A percentile compares a stretch with the other conserved stretches of the same genome.
Conservation (phyloP, 2,113 vertebrate genomes). For the Odobenus rosmarus region DNA sequence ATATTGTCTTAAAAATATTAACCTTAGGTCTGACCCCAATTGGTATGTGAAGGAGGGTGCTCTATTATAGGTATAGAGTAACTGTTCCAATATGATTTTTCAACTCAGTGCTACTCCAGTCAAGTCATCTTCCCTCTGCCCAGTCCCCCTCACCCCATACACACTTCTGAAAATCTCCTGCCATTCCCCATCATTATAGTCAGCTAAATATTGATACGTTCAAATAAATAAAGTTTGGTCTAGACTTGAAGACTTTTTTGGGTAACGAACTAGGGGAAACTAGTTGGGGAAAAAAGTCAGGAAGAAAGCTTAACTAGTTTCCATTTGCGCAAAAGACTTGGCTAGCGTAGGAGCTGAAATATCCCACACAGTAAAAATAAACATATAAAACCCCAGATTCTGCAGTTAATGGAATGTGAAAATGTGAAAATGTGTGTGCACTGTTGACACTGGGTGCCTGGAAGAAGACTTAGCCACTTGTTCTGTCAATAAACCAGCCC, state of each 20-base stretch:
- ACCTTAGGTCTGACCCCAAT: background rate
- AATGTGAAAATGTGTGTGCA: background rate
- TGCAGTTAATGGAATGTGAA: background rate
- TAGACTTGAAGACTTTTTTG: background rate
- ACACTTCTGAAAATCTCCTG: background rate
- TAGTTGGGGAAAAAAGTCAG: background rate
- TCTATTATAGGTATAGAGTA: background rate
- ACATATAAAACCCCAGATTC: background rate
- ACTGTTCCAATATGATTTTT: background rate
- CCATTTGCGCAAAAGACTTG: background rate
- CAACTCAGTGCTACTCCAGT: background rate
- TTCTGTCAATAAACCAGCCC: background rate
- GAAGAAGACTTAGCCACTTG: background rate
- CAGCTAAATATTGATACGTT: background rate
- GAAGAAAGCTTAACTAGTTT: background rate
- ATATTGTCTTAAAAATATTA: background rate
- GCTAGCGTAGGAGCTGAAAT: background rate
- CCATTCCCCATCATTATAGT: background rate
- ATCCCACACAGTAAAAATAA: background rate
- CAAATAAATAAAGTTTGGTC: background rate
- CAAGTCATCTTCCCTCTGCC: background rate
- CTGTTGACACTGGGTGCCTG: background rate
- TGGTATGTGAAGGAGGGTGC: background rate
- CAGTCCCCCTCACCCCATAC: too few species aligned
- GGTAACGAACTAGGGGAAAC: background rate